phyloP scores from a whole-genome alignment of 2,113 vertebrate species.

The Todiramphus saurophagus region DNA sequence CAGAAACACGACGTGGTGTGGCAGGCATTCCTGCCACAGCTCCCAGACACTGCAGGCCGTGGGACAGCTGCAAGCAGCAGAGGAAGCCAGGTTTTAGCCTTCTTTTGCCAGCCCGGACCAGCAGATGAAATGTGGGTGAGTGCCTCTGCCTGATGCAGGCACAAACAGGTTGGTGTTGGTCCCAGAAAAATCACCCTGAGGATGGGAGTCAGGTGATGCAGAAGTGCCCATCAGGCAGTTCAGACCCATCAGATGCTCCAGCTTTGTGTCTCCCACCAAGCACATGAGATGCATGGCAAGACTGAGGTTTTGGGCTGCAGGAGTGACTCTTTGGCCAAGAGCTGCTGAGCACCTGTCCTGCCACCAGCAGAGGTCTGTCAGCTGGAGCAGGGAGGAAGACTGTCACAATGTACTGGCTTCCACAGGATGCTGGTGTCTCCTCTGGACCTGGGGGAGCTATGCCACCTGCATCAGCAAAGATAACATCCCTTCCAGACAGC shows the following conservation, averaged over 20 bases:
- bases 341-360: not conserved
- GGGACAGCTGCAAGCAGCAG: not conserved
- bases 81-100: not conserved
- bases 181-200: not conserved
- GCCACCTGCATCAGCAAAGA: not conserved
- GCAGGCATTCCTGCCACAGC: not conserved
- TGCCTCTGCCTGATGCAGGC: not conserved
- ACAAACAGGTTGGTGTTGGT: not conserved
- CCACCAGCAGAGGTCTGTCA: not conserved
- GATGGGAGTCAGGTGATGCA: fast-evolving
- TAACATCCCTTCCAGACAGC: not conserved
- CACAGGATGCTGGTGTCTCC: not conserved
- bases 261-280: not conserved
- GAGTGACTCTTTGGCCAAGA: not conserved
- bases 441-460: not conserved
- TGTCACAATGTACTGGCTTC: not conserved
- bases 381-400: fast-evolving
- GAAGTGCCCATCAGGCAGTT: not conserved
- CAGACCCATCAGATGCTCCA: not conserved
- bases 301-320: not conserved
- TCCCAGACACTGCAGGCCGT: not conserved
- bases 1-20: not conserved
- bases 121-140: not conserved
- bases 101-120: not conserved
- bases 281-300: fast-evolving